These are phyloP conservation scores for Eufriesea mexicana DNA, from an alignment of 1,140 invertebrate species.

Conservation along the genomic window DNA sequence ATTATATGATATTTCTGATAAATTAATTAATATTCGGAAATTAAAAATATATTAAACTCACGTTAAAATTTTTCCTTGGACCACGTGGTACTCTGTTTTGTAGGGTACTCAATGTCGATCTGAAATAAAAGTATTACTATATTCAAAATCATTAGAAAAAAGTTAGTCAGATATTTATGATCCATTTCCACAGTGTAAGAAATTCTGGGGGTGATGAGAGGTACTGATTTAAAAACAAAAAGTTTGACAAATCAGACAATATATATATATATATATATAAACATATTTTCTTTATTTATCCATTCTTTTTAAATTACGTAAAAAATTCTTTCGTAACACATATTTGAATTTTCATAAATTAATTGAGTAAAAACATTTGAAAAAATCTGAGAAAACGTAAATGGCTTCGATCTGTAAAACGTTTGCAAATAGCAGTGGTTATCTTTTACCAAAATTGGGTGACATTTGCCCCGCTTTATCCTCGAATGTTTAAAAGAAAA, in stretches of 20 bases:
- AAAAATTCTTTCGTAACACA: background rate
- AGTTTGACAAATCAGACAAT: constrained; percentile 19
- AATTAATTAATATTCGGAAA: background rate
- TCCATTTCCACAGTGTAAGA: constrained; percentile 53
- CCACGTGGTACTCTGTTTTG: constrained; percentile 48
- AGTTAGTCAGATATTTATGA: background rate
- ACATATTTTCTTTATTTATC: no score
- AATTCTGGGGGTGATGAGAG: constrained; percentile 75
- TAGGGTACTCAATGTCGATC: constrained; percentile 58
- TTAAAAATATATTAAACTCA: constrained; percentile 34
- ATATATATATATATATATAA: no score
- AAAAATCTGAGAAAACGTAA: background rate
- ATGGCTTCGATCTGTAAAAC: background rate
- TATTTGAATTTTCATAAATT: background rate
- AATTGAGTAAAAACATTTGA: background rate
- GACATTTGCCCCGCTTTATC: constrained; percentile 44
- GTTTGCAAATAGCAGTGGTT: background rate
- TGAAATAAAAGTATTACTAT: constrained; percentile 65
- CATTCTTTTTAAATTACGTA: background rate
- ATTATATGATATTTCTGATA: constrained; percentile 12
- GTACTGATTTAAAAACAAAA: constrained; percentile 62
- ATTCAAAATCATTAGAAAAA: constrained; percentile 49
- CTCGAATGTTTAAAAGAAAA: background rate
- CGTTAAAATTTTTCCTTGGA: constrained; percentile 58
- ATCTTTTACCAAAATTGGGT: constrained; percentile 2